Conservation (phyloP, 2,888 invertebrate genomes). For the Apomyelois bistriatella region DNA sequence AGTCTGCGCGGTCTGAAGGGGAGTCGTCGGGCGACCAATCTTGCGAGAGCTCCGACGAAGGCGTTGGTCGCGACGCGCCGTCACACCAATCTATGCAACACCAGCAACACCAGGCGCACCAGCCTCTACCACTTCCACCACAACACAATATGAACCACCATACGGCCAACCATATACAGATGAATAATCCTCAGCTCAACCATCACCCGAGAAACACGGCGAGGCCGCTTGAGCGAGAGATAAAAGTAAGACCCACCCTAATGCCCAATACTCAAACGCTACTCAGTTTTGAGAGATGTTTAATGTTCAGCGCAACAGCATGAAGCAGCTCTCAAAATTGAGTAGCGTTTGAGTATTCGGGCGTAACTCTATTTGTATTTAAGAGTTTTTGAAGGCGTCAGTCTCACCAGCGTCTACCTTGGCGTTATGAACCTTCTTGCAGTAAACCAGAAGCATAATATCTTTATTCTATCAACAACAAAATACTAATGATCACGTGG, state of each 20-base stretch:
- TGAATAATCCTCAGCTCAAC: conserved; percentile 49
- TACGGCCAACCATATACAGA: conserved; percentile 38
- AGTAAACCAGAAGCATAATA: too few species aligned
- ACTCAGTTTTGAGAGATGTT: too few species aligned
- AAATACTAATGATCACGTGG: too few species aligned
- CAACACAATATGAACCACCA: conserved; percentile 49
- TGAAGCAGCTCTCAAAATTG: too few species aligned
- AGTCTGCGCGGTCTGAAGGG: conserved; percentile 73
- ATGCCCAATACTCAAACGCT: too few species aligned
- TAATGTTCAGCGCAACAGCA: too few species aligned
- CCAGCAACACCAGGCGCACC: conserved; percentile 34
- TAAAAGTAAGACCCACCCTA: conserved; percentile 45
- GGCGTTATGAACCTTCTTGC: too few species aligned
- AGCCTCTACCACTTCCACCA: conserved; percentile 32
- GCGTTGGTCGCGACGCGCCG: conserved; percentile 66
- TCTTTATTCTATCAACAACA: too few species aligned
- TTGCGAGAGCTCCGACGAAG: conserved; percentile 73
- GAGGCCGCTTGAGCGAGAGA: conserved; percentile 59
- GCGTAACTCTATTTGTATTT: too few species aligned
- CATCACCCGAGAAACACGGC: conserved; percentile 63
- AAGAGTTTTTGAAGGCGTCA: too few species aligned
- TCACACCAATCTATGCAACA: conserved; percentile 34
- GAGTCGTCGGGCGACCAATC: conserved; percentile 73
- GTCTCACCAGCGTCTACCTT: too few species aligned
- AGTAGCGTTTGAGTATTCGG: too few species aligned